A percentile compares a stretch with the other conserved stretches of the same genome.
Evolutionary conservation across 2,113 vertebrate species (phyloP).

Genomic region (Aleadryas rufinucha): DNA sequence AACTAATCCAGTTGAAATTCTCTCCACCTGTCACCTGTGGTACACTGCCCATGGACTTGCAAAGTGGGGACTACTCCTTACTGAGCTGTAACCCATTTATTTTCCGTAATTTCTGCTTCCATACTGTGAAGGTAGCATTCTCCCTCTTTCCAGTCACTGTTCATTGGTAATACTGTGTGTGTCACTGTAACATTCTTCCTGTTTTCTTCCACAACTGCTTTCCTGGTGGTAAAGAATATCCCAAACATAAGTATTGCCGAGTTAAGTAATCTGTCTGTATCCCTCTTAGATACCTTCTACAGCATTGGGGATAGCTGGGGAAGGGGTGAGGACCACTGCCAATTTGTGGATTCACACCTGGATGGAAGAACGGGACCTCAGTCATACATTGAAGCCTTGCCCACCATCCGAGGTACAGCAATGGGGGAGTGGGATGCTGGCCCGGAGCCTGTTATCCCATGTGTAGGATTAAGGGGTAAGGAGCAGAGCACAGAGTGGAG

Average conservation of each 20-base stretch:
- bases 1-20: neutral
- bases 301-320: slow-evolving; percentile 93
- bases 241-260: neutral
- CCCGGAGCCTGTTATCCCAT: neutral
- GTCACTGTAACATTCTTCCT: neutral
- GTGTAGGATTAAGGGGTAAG: neutral
- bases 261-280: neutral
- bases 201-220: neutral
- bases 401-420: slow-evolving; percentile 84
- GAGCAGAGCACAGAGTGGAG: neutral
- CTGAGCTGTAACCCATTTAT: neutral
- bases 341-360: slow-evolving; percentile 96
- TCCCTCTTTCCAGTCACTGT: neutral
- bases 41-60: neutral
- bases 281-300: slow-evolving; percentile 86
- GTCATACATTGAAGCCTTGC: slow-evolving; percentile 79
- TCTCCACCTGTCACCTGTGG: neutral
- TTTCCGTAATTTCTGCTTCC: neutral
- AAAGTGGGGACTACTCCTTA: neutral
- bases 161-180: neutral
- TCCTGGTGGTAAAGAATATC: neutral
- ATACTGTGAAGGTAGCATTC: neutral
- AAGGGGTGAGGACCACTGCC: slow-evolving; percentile 95
- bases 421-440: neutral
- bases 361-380: slow-evolving; percentile 92